Conservation (phyloP, 2,113 vertebrate species). For the Antennarius striatus region DNA sequence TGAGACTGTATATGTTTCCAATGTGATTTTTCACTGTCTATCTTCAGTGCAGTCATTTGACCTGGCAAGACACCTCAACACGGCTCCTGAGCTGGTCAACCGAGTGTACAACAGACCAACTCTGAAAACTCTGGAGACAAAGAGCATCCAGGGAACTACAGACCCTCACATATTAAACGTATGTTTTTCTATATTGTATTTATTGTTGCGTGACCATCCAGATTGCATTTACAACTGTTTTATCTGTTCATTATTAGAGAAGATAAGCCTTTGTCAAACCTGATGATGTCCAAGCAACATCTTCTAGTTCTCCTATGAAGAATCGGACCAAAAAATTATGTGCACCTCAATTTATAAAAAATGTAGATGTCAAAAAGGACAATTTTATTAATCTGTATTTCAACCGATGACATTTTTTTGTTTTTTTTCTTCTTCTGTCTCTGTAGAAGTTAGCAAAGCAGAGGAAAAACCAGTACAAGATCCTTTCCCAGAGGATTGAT, state of each 20-base stretch:
- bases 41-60: slow-evolving; percentile 87
- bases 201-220: background rate
- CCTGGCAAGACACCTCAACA: slow-evolving; percentile 85
- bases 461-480: slow-evolving; percentile 84
- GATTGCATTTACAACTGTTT: background rate
- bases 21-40: background rate
- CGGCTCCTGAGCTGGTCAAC: slow-evolving; percentile 85
- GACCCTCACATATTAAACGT: slow-evolving; percentile 42
- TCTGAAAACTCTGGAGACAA: slow-evolving; percentile 83
- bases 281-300: no score
- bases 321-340: no score
- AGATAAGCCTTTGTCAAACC: no score
- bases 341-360: no score
- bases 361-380: no score
- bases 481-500: slow-evolving; percentile 92
- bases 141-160: slow-evolving; percentile 82
- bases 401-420: background rate
- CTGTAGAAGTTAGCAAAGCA: slow-evolving; percentile 83
- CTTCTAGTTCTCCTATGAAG: no score
- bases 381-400: no score
- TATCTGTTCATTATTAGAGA: no score
- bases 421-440: background rate
- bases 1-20: background rate
- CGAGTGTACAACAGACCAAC: slow-evolving; percentile 92
- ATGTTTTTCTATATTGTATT: no score